Conservation (phyloP, 1,140 invertebrate species). For the Papilio aristodemus region DNA sequence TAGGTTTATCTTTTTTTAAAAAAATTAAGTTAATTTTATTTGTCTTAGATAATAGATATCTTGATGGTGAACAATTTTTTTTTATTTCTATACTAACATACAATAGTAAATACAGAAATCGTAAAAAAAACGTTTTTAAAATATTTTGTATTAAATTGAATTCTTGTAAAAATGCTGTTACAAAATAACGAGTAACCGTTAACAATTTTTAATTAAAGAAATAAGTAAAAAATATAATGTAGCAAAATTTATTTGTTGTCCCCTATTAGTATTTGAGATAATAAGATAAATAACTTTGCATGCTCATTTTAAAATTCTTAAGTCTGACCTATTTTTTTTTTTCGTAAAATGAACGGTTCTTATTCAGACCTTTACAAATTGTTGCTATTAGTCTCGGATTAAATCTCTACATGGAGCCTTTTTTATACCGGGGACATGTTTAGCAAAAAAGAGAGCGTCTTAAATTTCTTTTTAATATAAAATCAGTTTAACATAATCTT, state of each 20-base stretch:
- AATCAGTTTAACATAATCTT: constrained; percentile 59
- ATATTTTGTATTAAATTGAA: too few relatives aligned
- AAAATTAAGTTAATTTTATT: not conserved
- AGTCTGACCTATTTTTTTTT: constrained; percentile 3
- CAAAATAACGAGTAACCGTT: too few relatives aligned
- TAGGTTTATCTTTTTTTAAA: constrained; percentile 1
- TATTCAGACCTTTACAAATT: constrained; percentile 57
- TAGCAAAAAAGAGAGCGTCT: constrained; percentile 46
- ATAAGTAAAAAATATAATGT: too few relatives aligned
- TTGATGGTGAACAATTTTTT: too few relatives aligned
- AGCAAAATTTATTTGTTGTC: not conserved
- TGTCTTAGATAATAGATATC: not conserved
- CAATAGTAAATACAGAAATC: too few relatives aligned
- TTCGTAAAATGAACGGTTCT: constrained; percentile 35
- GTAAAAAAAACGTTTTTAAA: too few relatives aligned
- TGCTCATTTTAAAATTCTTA: constrained; percentile 5
- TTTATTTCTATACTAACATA: too few relatives aligned
- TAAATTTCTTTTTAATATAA: constrained; percentile 56
- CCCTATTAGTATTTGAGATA: not conserved
- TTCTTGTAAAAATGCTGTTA: too few relatives aligned
- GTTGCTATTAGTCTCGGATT: constrained; percentile 72
- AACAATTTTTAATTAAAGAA: too few relatives aligned
- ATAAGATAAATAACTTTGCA: not conserved
- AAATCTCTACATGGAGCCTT: constrained; percentile 49
- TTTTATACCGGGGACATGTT: constrained; percentile 57